Evolutionary conservation across 2,888 invertebrate genomes (phyloP), one percentile per base, ranked within the genome.

Genomic region (Ypsolopha scabrella): DNA sequence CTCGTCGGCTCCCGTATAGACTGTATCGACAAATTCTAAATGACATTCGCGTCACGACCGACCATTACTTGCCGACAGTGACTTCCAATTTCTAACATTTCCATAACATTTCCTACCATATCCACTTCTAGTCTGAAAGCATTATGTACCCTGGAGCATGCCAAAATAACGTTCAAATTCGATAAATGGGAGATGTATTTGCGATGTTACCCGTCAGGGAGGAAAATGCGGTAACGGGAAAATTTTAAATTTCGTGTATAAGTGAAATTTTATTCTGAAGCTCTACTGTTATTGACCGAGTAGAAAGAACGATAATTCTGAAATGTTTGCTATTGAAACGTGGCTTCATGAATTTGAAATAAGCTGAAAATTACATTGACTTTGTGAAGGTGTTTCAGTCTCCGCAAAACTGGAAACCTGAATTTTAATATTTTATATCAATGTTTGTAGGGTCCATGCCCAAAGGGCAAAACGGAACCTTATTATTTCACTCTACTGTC

Each of bases 21-120:
- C 58, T 75, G 73, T 78, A 74, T 75, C 72, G 69, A 58, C 62
- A 57, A 75, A 75, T 80, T 75, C 73, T 73, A 75, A 75, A 78
- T 73, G 65, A 68, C 69, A 85, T 83, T 82, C 83, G 51, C 56
- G 77, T 80, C 85, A 86, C 85, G 85, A 76, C 67, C 80, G 60
- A 45, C 80, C 80, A 80, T 85, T 85, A 83, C 83, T 86, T 75
- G 78, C 76, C 82, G 74, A 80, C 83, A 83, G 76, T 83, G 82
- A 85, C 83, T 85, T 83, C 82, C 81, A 85, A 83, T 85, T 80
- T 78, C 75, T 72, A 70, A 67, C 67, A 62, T 63, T 63, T 53
- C 52, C 53, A 52, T 7, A 14, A 11, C 11, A 52, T 59, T 58
- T 57, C 62, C 58, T 61, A 60, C 60, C 67, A 64, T 62, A 62